Conservation (phyloP, 2,113 vertebrate species). For the Syngnathus floridae region DNA sequence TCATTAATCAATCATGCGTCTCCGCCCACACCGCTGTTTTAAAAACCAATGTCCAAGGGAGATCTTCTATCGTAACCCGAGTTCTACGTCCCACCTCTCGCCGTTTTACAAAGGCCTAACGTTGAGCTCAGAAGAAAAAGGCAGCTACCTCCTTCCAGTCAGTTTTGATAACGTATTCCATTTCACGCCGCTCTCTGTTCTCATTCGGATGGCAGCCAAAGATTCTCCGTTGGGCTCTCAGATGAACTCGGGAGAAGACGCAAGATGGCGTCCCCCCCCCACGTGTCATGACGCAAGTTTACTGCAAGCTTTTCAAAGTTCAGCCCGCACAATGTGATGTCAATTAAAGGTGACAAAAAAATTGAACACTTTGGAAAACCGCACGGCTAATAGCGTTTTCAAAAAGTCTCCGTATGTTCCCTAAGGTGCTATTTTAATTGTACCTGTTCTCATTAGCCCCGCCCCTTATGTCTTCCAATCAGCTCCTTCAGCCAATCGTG, state of each 20-base stretch:
- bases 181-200: conserved; percentile 36
- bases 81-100: conserved; percentile 39
- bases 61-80: conserved; percentile 36
- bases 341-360: conserved; percentile 76
- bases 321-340: conserved; percentile 62
- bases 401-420: conserved; percentile 64
- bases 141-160: conserved; percentile 49
- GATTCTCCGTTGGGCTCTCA: conserved; percentile 27
- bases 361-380: conserved; percentile 64
- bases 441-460: not conserved
- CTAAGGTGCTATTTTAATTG: conserved; percentile 49
- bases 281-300: conserved; percentile 38
- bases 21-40: conserved; percentile 34
- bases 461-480: too few relatives aligned
- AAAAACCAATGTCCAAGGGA: conserved; percentile 67
- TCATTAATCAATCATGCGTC: conserved; percentile 72
- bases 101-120: conserved; percentile 23
- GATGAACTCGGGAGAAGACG: not conserved
- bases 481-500: too few relatives aligned
- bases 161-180: conserved; percentile 58
- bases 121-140: conserved; percentile 47
- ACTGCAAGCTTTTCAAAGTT: conserved; percentile 58
- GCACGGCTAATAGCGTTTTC: conserved; percentile 56
- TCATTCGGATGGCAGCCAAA: conserved; percentile 46
- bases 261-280: not conserved